Evolutionary conservation across 2,888 invertebrate genomes (phyloP).

Genomic region (Aphodius granarius): DNA sequence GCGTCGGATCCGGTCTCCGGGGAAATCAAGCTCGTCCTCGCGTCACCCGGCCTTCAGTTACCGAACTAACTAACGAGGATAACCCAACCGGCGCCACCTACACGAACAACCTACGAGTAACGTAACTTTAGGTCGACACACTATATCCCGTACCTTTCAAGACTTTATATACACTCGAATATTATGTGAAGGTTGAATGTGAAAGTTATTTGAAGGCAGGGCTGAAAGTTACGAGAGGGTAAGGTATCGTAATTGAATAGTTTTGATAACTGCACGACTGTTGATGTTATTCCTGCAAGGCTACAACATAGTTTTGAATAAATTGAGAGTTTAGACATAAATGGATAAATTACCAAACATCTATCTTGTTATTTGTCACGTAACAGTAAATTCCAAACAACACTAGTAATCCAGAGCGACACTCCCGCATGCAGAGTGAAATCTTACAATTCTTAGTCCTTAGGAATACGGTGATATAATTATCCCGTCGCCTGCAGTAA

Average conservation of each 20-base stretch:
- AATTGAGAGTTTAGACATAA: too few species aligned
- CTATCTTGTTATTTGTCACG: too few species aligned
- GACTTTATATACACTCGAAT: not conserved
- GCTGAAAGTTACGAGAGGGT: not conserved
- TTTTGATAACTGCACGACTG: not conserved
- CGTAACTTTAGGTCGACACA: not conserved
- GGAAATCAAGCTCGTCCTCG: slow-evolving; percentile 25
- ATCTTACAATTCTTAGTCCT: not conserved
- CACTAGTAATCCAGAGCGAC: not conserved
- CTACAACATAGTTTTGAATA: too few species aligned
- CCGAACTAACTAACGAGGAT: slow-evolving; percentile 19
- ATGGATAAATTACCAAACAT: too few species aligned
- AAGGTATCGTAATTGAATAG: not conserved
- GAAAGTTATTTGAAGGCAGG: not conserved
- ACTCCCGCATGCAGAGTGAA: not conserved
- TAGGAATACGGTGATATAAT: not conserved
- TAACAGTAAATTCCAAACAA: not conserved
- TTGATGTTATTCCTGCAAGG: too few species aligned
- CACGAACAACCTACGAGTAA: not conserved
- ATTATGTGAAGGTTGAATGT: too few species aligned
- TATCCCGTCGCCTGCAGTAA: not conserved
- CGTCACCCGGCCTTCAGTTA: slow-evolving; percentile 23
- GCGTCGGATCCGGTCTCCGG: slow-evolving; percentile 21
- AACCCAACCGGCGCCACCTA: slow-evolving; percentile 9
- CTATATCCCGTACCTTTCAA: not conserved